Percentiles rank a stretch among this genome's conserved stretches.
phyloP scores from a whole-genome alignment of 2,113 vertebrate genomes.

The Cavia aperea region DNA sequence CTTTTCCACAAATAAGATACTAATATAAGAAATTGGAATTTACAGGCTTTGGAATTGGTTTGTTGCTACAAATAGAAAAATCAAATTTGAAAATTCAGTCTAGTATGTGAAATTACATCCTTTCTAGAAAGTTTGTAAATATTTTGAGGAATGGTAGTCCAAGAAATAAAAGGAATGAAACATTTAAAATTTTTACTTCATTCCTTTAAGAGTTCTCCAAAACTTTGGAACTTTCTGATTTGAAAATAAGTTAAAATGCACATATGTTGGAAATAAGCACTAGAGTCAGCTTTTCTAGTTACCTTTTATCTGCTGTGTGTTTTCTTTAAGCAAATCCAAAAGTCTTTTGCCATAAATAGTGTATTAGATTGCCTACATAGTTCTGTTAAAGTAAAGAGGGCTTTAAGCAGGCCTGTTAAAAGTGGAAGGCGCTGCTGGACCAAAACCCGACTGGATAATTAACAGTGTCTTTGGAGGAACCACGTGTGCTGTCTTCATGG shows the following conservation, averaged over 20 bases:
- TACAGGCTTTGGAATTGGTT: background rate
- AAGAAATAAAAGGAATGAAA: slow-evolving; percentile 23
- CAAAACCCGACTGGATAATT: slow-evolving; percentile 45
- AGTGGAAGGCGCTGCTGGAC: slow-evolving; percentile 35
- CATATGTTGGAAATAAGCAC: slow-evolving; percentile 16
- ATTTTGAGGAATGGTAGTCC: background rate
- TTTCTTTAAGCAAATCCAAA: slow-evolving; percentile 16
- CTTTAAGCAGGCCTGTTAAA: background rate
- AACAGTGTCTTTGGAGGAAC: slow-evolving; percentile 45
- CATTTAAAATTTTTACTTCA: background rate
- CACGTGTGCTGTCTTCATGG: slow-evolving; percentile 53
- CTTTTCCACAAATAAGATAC: background rate
- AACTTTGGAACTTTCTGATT: slow-evolving; percentile 15
- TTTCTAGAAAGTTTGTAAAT: background rate
- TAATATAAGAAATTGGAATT: slow-evolving; percentile 4
- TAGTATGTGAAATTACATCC: background rate
- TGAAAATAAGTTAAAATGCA: slow-evolving; percentile 19
- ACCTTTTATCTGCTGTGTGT: background rate
- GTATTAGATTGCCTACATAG: background rate
- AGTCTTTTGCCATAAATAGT: background rate
- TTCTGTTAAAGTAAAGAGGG: slow-evolving; percentile 5
- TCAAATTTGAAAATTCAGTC: slow-evolving; percentile 18
- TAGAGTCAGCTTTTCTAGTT: slow-evolving; percentile 3
- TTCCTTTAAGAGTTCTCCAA: slow-evolving; percentile 22
- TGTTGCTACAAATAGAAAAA: slow-evolving; percentile 9